A percentile compares a stretch with the other conserved stretches of the same genome.
These are phyloP conservation scores for Nixonia krombeini DNA, from an alignment of 1,140 invertebrate species.

Conservation along the genomic window DNA sequence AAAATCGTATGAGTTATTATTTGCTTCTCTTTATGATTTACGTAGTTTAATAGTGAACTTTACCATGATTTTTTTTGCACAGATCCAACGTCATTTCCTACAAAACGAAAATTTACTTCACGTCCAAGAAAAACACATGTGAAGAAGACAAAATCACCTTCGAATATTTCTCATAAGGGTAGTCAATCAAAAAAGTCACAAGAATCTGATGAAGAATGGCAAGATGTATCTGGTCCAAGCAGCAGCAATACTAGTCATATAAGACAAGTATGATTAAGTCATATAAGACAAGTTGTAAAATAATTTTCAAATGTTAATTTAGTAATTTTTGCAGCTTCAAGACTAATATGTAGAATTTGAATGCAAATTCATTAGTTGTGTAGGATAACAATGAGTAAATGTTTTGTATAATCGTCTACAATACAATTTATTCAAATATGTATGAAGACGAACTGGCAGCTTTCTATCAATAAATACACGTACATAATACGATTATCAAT, in stretches of 20 bases:
- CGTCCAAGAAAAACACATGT: slow-evolving; percentile 13
- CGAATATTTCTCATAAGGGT: no score
- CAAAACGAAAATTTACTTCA: slow-evolving; percentile 11
- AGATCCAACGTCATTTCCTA: slow-evolving; percentile 35
- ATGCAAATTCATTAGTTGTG: no score
- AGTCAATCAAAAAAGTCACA: slow-evolving; percentile 17
- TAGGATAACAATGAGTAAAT: no score
- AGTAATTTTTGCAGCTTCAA: no score
- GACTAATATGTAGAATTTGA: no score
- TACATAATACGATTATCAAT: slow-evolving; percentile 55
- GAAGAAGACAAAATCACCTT: no score
- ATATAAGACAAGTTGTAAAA: slow-evolving; percentile 8
- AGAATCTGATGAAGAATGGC: slow-evolving; percentile 35
- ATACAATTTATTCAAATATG: slow-evolving; percentile 59
- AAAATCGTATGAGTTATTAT: no score
- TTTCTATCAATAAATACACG: slow-evolving; percentile 64
- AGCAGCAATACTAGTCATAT: slow-evolving; percentile 26
- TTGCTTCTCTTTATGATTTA: slow-evolving; percentile 1
- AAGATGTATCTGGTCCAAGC: slow-evolving; percentile 34
- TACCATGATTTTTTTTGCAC: slow-evolving; percentile 8
- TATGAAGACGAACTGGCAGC: slow-evolving; percentile 53
- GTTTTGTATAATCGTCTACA: slow-evolving; percentile 20
- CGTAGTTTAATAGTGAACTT: no score
- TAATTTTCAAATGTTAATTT: not conserved
- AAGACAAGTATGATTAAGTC: slow-evolving; percentile 25